phyloP scores from a whole-genome alignment of 2,797 vertebrate genomes.

The Sebastes oblongus region DNA sequence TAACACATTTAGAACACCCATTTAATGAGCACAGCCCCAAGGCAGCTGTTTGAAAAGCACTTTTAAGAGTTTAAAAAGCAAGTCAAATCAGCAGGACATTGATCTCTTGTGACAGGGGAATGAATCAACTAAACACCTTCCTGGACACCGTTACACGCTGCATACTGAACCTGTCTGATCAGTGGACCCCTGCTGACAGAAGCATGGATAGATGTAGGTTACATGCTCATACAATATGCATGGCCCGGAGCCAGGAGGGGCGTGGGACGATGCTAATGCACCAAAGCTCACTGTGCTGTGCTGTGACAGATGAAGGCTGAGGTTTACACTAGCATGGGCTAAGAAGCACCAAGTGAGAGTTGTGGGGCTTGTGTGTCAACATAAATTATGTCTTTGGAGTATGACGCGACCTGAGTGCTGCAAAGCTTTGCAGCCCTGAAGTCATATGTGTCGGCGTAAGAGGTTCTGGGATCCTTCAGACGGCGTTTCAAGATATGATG shows the following conservation, averaged over 20 bases:
- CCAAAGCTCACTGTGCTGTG: conserved; percentile 10
- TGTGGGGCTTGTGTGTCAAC: not conserved
- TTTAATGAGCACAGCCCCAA: not conserved
- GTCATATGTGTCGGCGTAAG: not conserved
- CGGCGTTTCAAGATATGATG: not conserved
- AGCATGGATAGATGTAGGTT: conserved; percentile 60
- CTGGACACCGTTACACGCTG: conserved; percentile 10
- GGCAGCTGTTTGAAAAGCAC: conserved; percentile 7
- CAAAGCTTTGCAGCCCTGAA: not conserved
- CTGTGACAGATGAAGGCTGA: conserved; percentile 42
- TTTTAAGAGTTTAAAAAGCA: conserved; percentile 8
- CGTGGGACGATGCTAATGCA: conserved; percentile 41
- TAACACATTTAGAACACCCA: conserved; percentile 15
- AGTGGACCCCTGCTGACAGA: conserved; percentile 35
- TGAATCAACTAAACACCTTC: conserved; percentile 41
- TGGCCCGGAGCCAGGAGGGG: conserved; percentile 36
- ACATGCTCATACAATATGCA: conserved; percentile 66
- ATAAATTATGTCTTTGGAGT: conserved; percentile 8
- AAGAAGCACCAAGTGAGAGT: not conserved
- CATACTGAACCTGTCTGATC: conserved; percentile 42
- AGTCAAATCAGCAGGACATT: conserved; percentile 34
- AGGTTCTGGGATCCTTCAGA: not conserved
- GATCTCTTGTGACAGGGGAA: conserved; percentile 45
- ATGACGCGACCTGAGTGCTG: conserved; percentile 3
- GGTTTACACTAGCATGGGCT: conserved; percentile 15